Evolutionary conservation across 2,888 invertebrate genomes (phyloP), one percentile per base, ranked within the genome.

Genomic region (Alloscopus bannaensis): DNA sequence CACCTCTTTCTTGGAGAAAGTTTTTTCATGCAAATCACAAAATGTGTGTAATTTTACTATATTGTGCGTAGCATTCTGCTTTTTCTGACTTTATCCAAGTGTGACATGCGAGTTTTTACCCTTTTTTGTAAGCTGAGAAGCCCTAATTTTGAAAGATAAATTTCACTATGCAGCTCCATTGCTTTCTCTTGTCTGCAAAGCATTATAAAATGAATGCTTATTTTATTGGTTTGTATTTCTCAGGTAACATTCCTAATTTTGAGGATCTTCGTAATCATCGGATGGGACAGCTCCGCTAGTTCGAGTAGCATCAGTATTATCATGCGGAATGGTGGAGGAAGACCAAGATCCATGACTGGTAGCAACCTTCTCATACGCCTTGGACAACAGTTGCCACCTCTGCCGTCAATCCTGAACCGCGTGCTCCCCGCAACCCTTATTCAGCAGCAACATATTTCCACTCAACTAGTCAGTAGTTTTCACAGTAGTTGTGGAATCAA

Each of bases 231-330:
- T 45, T 71, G 28, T 66, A 16, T 31, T 76, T 71, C 50, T 20
- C 73, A 82, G 84, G 83, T 78, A 80, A 83, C 64, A 26, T 69
- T 52, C 77, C 78, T 36, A 83, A 76, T 76, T 84, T 81, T 50
- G 82, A 80, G 45, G 83, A 83, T 66, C 76, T 83, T 68, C 77
- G 81, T 20, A 82, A 82, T 36, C 80, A 83, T 65, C 80, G 68
- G 62, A 45, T 72, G 75, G 20, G 75, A 76, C 45, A 70, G 64
- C 57, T 70, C 76, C 6, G 47, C 65, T 3, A 71, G 75, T 60
- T 73, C 80, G 47, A 80, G 80, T 31, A 75, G 73, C 45, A 55
- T 26, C n/a, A 50, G 55, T 52, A 60, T 50, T 40, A 62, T 57
- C 26, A 66, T 36, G 28, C 31, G 55, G 22, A 62, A 20, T 42